Base-by-base conservation (phyloP, 2,113 vertebrate species). In the Rhynchopsitta pachyrhyncha region DNA sequence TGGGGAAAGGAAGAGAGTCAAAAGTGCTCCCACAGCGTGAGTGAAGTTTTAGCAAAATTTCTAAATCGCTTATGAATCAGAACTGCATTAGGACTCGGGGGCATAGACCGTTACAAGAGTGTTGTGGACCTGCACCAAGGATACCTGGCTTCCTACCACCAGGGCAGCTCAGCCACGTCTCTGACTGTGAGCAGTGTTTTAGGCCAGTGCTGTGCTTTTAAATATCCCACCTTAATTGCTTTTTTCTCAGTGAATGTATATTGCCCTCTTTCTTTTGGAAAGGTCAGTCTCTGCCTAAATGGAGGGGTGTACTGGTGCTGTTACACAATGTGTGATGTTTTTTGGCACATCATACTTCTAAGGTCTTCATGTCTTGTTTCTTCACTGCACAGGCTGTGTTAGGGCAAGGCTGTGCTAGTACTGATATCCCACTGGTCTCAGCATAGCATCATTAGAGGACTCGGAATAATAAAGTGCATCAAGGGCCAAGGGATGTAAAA, bases 71-170 rank as follows among this genome's bases (percentile, higher is more conserved):
- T 80, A 22, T 2, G 14, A 71, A 82, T 55, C 41, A 82, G 60
- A n/a, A 25, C 64, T 75, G 28, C 31, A 2, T 39, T 29, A 42
- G 42, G 52, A 39, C 24, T 52, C 47, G 16, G 47, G 18, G 23
- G 13, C 0, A 0, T 4, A 31, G 55, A 39, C 6, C 8, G 2
- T 60, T 70, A 62, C 31, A 49, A 57, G 41, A 33, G 12, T 11
- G 13, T 10, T 79, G 63, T 42, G 82, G 60, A 42, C 11, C 60
- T 27, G 24, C 11, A 62, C 7, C 31, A 47, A 46, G 70, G 33
- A 8, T 31, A 41, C 5, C 28, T 31, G 37, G 19, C 31, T 37
- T 88, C 68, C 53, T 44, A 55, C n/a, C 41, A 28, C 20, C 9
- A 28, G 29, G 42, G 39, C 44, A 75, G 69, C 29, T 82, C 75